Evolutionary conservation across 1,140 invertebrate species (phyloP).

Genomic region (Lerema accius): DNA sequence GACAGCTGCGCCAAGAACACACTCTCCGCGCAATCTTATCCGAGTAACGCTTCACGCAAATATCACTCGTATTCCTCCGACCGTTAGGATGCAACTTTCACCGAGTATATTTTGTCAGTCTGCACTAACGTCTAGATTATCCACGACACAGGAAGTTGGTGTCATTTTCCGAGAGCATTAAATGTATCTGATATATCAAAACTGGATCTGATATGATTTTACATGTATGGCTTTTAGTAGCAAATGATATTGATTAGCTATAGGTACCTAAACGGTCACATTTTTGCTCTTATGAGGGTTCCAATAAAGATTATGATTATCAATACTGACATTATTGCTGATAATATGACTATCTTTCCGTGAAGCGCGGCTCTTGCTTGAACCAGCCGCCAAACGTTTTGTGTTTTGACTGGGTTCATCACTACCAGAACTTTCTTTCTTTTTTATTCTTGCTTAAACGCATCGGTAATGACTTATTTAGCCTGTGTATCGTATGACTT

Average conservation of each 20-base stretch:
- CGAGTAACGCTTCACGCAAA: constrained; percentile 11
- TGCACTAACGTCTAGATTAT: constrained; percentile 33
- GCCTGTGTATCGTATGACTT: too few relatives aligned
- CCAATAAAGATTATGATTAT: too few relatives aligned
- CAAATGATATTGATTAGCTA: not conserved
- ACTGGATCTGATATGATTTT: constrained; percentile 34
- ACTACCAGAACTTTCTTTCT: too few relatives aligned
- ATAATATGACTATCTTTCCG: too few relatives aligned
- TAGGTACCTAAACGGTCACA: too few relatives aligned
- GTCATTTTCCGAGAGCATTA: constrained; percentile 38
- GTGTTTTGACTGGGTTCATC: too few relatives aligned
- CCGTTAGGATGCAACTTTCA: not conserved
- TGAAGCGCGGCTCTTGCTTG: too few relatives aligned
- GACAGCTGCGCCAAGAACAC: constrained; percentile 40
- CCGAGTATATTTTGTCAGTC: constrained; percentile 15
- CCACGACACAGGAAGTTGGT: constrained; percentile 43
- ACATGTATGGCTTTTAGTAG: not conserved
- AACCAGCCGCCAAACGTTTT: too few relatives aligned
- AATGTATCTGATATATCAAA: constrained; percentile 33
- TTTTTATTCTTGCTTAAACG: too few relatives aligned
- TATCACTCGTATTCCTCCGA: constrained; percentile 14
- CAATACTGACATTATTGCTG: too few relatives aligned
- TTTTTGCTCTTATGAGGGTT: too few relatives aligned
- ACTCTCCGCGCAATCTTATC: constrained; percentile 24
- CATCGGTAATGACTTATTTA: too few relatives aligned